These are phyloP conservation scores for Sebastes itinus DNA, from an alignment of 2,797 vertebrate genomes.

Conservation along the genomic window DNA sequence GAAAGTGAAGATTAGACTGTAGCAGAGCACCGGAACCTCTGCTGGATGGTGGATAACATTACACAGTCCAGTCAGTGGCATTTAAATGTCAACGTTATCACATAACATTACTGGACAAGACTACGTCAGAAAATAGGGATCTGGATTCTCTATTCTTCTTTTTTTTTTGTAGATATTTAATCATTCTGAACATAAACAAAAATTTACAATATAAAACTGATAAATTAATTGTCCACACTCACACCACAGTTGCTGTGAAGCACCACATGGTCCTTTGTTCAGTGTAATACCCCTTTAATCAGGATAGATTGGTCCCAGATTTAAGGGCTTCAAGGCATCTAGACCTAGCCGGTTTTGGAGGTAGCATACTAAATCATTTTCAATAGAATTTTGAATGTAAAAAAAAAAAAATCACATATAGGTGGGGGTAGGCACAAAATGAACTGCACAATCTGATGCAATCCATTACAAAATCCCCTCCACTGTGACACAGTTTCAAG, in stretches of 20 bases:
- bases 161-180: slow-evolving; percentile 23
- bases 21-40: slow-evolving; percentile 23
- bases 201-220: slow-evolving; percentile 12
- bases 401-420: not conserved
- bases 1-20: not conserved
- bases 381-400: slow-evolving; percentile 8
- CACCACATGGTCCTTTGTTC: not conserved
- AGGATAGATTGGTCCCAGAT: slow-evolving; percentile 43
- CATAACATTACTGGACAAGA: slow-evolving; percentile 4
- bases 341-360: slow-evolving; percentile 19
- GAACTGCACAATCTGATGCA: not conserved
- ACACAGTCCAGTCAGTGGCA: slow-evolving; percentile 23
- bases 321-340: slow-evolving; percentile 21
- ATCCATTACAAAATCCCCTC: not conserved
- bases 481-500: not conserved
- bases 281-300: slow-evolving; percentile 15
- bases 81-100: slow-evolving; percentile 29
- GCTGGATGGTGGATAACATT: slow-evolving; percentile 35
- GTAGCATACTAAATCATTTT: slow-evolving; percentile 39
- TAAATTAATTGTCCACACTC: not conserved
- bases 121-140: not conserved
- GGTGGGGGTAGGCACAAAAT: not conserved
- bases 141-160: not conserved
- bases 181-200: slow-evolving; percentile 47
- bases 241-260: not conserved